phyloP scores from a whole-genome alignment of 2,888 invertebrate genomes.

The Tridacna gigas region DNA sequence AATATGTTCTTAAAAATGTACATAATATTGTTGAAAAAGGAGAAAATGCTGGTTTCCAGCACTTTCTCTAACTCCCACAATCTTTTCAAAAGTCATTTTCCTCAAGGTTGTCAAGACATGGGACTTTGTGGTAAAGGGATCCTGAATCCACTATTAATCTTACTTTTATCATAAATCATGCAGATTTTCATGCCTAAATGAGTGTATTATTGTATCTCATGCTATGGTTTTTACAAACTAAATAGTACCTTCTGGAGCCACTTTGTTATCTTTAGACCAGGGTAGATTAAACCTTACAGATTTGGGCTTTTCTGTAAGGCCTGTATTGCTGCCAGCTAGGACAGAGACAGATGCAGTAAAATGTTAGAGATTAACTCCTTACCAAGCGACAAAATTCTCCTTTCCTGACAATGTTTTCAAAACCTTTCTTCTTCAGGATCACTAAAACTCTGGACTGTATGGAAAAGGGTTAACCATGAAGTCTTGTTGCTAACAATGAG shows the following conservation, averaged over 20 bases:
- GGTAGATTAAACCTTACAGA: slow-evolving; percentile 27
- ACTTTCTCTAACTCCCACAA: background rate
- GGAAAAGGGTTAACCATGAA: too few relatives aligned
- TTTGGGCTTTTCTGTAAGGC: background rate
- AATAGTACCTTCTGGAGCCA: slow-evolving; percentile 51
- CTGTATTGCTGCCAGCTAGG: too few relatives aligned
- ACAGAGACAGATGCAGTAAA: too few relatives aligned
- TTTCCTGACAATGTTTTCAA: too few relatives aligned
- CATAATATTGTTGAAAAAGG: background rate
- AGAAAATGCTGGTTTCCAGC: background rate
- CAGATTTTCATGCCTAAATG: background rate
- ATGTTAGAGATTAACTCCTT: too few relatives aligned
- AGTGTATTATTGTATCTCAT: background rate
- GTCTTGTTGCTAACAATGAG: too few relatives aligned
- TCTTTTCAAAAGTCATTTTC: background rate
- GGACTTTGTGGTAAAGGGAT: background rate
- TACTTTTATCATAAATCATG: too few relatives aligned
- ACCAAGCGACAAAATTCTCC: too few relatives aligned
- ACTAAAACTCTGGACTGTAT: too few relatives aligned
- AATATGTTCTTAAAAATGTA: background rate
- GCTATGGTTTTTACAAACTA: background rate
- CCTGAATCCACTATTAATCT: too few relatives aligned
- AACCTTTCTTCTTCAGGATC: too few relatives aligned
- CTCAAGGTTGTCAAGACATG: background rate
- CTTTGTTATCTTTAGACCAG: slow-evolving; percentile 50